Conservation (phyloP, 37 sponge, comb jelly and placozoan genomes). For the Geodia barretti region DNA sequence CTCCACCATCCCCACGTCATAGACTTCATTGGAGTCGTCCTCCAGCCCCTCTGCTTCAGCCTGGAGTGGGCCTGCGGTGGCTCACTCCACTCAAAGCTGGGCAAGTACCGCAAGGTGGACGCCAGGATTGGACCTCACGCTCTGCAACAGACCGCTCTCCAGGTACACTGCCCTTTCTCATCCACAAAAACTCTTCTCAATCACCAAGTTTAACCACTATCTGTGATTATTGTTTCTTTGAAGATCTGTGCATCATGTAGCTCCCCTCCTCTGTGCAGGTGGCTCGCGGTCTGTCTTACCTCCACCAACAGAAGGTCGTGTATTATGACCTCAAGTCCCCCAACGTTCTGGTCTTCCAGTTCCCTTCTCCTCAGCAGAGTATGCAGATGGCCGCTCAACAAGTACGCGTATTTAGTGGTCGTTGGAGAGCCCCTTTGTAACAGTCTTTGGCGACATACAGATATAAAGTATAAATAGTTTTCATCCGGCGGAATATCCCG, state of each 20-base stretch:
- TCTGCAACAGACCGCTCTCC: constrained; percentile 61
- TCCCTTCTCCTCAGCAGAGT: constrained; percentile 65
- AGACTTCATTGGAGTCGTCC: constrained; percentile 72
- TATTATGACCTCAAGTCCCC: constrained; percentile 92
- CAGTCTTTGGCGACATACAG: too few relatives aligned
- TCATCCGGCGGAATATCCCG: too few relatives aligned
- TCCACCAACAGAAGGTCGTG: constrained; percentile 72
- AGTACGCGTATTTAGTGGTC: too few relatives aligned
- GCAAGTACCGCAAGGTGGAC: constrained; percentile 64
- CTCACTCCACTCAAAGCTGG: constrained; percentile 53
- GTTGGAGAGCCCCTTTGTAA: too few relatives aligned
- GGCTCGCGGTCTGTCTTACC: constrained; percentile 77
- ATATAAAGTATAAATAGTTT: too few relatives aligned
- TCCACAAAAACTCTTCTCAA: too few relatives aligned
- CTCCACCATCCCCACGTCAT: constrained; percentile 77
- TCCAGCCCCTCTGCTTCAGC: constrained; percentile 80
- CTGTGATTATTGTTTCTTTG: too few relatives aligned
- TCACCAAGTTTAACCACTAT: too few relatives aligned
- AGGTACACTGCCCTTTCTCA: constrained; percentile 54
- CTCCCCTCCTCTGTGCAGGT: constrained; percentile 36
- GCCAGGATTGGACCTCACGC: constrained; percentile 60
- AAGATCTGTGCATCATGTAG: background rate
- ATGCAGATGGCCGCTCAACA: constrained; percentile 16
- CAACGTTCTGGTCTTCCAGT: constrained; percentile 87
- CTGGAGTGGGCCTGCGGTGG: constrained; percentile 90